phyloP scores from a whole-genome alignment of 2,888 invertebrate species.

The Anoplius nigerrimus region DNA sequence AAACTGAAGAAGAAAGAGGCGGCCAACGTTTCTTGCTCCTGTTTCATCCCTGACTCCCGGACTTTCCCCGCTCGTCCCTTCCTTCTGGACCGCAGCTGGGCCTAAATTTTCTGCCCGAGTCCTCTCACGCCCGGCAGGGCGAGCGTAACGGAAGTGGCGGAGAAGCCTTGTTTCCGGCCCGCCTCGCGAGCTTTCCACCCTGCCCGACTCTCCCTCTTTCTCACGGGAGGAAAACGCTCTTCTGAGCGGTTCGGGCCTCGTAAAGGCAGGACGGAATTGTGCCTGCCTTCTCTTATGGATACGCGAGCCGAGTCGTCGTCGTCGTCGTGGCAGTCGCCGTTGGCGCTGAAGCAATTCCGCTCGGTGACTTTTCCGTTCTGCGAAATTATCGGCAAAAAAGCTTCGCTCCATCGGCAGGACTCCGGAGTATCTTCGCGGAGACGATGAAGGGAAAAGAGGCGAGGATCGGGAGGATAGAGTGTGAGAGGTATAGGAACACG shows the following conservation, averaged over 20 bases:
- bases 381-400: conserved; percentile 69
- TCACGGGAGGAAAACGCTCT: neutral
- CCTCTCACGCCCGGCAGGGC: conserved; percentile 34
- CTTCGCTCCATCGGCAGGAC: conserved; percentile 35
- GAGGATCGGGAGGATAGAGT: conserved; percentile 31
- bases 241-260: neutral
- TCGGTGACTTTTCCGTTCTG: conserved; percentile 63
- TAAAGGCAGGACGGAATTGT: neutral
- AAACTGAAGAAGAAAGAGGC: neutral
- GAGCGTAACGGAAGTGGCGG: conserved; percentile 33
- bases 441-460: conserved; percentile 16
- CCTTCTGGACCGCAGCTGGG: conserved; percentile 32
- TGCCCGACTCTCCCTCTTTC: neutral
- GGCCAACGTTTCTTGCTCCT: neutral
- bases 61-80: conserved; percentile 5
- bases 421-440: conserved; percentile 1
- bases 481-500: conserved; percentile 48
- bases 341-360: conserved; percentile 45
- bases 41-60: neutral
- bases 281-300: no score
- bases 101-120: conserved; percentile 45
- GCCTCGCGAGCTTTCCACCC: neutral
- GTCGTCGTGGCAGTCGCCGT: no score
- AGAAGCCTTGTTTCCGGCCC: conserved; percentile 14
- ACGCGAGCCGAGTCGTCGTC: no score